Evolutionary conservation across 2,113 vertebrate genomes (phyloP), one percentile per base, ranked within the genome.

Genomic region (Corythornis madagascariensis): DNA sequence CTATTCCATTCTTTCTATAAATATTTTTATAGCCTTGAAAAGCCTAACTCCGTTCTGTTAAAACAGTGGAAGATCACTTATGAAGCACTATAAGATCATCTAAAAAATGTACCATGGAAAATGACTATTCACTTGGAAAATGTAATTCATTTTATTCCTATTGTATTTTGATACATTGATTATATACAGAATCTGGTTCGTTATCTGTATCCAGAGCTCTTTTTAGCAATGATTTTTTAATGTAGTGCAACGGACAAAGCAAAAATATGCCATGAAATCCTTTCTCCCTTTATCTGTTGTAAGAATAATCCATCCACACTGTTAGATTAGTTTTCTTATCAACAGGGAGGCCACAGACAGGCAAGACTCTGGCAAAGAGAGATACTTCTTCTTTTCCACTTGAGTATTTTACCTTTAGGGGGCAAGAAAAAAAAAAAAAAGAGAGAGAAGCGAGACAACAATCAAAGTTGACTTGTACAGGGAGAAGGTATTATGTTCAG

Each of bases 401-500:
- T 64, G 10, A 70, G 25, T 31, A 5, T 22, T 52, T 40, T 89
- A 65, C 83, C 16, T 81, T 5, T 18, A 26, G n/a, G 35, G 2
- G 6, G 13, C 9, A 16, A 26, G 63, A 25, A 9, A 31, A 20
- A 10, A 15, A 10, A 25, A 28, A 6, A 7, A 24, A 10, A 21
- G 24, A 6, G 6, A 12, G 7, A 28, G 2, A 56, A 5, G 11
- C 86, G 52, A 83, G 35, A 25, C 18, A 94, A 63, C 90, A 43
- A 60, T 91, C 74, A 91, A 86, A 94, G 89, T 83, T 31, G 21
- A 60, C 79, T 95, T 87, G 80, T 85, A 94, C 33, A 85, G 31
- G 47, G 88, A 82, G 56, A 92, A 94, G 25, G 59, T 84, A 91
- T 93, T 94, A 72, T 94, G 60, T 81, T 95, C 45, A 93, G 22